Evolutionary conservation across 1,140 invertebrate genomes (phyloP), one percentile per base, ranked within the genome.

Genomic region (Pinna nobilis): DNA sequence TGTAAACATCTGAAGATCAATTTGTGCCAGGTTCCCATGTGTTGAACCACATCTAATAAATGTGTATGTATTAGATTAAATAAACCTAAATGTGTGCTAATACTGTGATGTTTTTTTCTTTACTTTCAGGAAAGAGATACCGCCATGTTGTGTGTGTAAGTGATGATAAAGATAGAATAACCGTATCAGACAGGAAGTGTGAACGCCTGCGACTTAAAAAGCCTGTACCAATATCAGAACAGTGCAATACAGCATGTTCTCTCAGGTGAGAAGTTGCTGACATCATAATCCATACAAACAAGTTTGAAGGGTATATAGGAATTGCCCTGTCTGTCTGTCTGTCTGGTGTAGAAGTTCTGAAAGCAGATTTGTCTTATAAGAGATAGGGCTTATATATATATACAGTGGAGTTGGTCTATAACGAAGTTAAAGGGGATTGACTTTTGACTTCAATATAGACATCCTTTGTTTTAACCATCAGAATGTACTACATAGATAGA

Each of bases 221-320:
- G 67, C 83, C 83, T 25, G 32, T 65, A 11, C 33, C 55, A 37
- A 60, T 77, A 6, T 61, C 37, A 23, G 76, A 78, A 37, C 61
- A 35, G n/a, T 85, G 83, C 50, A 85, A 83, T 44, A 81, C 71
- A 35, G 64, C 79, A 28, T 88, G 87, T 66, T 35, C 74, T 18
- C 37, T 88, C 9, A 77, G 77, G 82, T 88, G 44, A 79, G 78
- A 37, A 75, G 70, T 30, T 53, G 20, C n/a, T n/a, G n/a, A n/a
- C n/a, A n/a, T n/a, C 44, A 47, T 47, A 47, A 47, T 47, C 79
- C 13, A 75, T 75, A 32, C 81, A 89, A 88, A 89, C 84, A 2
- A 88, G 20, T 47, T 47, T 90, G 13, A 88, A 89, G 30, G 93
- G 92, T 81, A 78, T 92, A 13, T 89, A 92, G n/a, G n/a, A n/a